These are phyloP conservation scores for Muschampia staudingeri DNA, from an alignment of 2,888 invertebrate species.

Conservation along the genomic window DNA sequence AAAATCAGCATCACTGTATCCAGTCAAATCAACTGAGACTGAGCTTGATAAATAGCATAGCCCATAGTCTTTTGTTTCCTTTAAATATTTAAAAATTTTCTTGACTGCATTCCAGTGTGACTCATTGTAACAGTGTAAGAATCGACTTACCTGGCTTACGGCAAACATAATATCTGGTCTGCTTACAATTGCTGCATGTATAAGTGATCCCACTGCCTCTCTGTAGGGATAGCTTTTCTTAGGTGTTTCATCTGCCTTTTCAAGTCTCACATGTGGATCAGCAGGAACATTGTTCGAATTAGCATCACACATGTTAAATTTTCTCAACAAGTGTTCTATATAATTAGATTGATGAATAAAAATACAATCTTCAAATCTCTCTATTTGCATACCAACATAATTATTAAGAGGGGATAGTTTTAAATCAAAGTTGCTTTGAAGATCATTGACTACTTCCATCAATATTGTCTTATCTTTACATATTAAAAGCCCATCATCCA, in stretches of 20 bases:
- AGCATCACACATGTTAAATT: too few relatives aligned
- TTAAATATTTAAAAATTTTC: too few relatives aligned
- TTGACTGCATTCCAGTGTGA: too few relatives aligned
- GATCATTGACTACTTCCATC: constrained; percentile 35
- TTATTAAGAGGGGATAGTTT: constrained; percentile 37
- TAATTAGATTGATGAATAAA: too few relatives aligned
- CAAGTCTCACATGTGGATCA: too few relatives aligned
- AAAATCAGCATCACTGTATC: constrained; percentile 9
- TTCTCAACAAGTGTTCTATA: too few relatives aligned
- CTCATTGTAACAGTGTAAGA: constrained; percentile 35
- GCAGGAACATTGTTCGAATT: too few relatives aligned
- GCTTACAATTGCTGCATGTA: constrained; percentile 47
- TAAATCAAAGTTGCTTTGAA: constrained; percentile 48
- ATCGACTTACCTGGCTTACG: constrained; percentile 12
- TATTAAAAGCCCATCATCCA: constrained; percentile 63
- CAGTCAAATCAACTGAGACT: not conserved
- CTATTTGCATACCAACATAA: constrained; percentile 52
- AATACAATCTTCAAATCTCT: not conserved
- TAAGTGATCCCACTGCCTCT: constrained; percentile 24
- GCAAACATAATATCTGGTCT: constrained; percentile 48
- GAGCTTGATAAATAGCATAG: not conserved
- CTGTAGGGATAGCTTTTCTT: too few relatives aligned
- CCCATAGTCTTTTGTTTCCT: not conserved
- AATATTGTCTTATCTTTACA: constrained; percentile 25
- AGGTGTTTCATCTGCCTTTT: too few relatives aligned